Base-by-base conservation (phyloP, 30 jellyfish, hydroid and myxozoan genomes). In the Aurelia sp. region DNA sequence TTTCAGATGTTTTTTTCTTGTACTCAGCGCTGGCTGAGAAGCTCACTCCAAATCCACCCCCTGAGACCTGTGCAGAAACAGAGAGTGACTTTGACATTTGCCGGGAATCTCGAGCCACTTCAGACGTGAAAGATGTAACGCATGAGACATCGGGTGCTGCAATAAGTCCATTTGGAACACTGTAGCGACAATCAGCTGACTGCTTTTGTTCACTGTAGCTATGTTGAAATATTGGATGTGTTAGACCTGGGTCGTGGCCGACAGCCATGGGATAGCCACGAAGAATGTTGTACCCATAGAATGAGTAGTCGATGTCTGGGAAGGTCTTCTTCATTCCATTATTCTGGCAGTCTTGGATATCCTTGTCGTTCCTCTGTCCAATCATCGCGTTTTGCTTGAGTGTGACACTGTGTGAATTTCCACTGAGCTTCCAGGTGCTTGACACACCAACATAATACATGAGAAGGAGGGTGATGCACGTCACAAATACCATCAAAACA, bases 221-320 rank as follows among this genome's bases (percentile, higher is more conserved):
- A 59, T 73, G 30, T 21, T 31, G 63, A 44, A 86, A 86, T n/a
- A 86, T 76, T 16, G 96, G 96, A 20, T 70, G 68, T 5, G 96
- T 86, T 16, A 86, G 86, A 22, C 96, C 96, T 8, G 96, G 96
- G 31, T 86, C 96, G 31, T 76, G 90, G 9, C 96, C 96, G 4
- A 77, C 81, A 17, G 90, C 96, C 31, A 76, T 13, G 22, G 96
- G 96, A 35, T 76, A 86, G 16, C 96, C 96, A n/a, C 50, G 30
- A 1, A 86, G 20, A 40, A 86, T 86, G 47, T 86, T 86, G 74
- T 86, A 86, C 31, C 96, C 96, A 77, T 35, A 86, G 71, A 86
- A 57, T 13, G 91, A 90, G 57, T 76, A 86, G 79, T 86, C 96
- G 22, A 86, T 44, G 55, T 86, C 96, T 13, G 96, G 96, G 81